These are phyloP conservation scores for Drosophila sp. DNA, from an alignment of 1,140 invertebrate genomes.

Conservation along the genomic window DNA sequence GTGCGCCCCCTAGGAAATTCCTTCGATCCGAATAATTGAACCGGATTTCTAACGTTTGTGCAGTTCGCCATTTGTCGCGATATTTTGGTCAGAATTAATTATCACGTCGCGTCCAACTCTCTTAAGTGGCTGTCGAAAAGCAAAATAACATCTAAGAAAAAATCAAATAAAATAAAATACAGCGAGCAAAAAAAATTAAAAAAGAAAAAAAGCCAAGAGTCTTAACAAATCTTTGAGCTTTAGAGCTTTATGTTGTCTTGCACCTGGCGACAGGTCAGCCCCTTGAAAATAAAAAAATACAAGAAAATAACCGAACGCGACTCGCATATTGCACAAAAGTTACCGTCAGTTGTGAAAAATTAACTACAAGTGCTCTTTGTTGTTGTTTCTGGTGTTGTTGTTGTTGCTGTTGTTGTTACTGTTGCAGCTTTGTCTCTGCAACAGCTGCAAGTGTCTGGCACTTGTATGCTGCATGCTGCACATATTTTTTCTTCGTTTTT, in stretches of 20 bases:
- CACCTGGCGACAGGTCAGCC: constrained; percentile 78
- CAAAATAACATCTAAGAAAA: constrained; percentile 16
- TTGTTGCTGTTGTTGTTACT: constrained; percentile 47
- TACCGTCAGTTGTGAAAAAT: constrained; percentile 80
- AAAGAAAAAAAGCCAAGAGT: constrained; percentile 68
- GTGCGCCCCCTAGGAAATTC: constrained; percentile 59
- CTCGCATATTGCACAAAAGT: constrained; percentile 77
- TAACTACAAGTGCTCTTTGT: constrained; percentile 77
- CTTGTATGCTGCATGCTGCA: constrained; percentile 61
- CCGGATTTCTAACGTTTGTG: constrained; percentile 56
- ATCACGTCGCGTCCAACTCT: constrained; percentile 67
- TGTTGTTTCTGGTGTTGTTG: constrained; percentile 48
- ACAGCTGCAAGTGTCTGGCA: constrained; percentile 80
- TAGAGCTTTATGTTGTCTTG: constrained; percentile 58
- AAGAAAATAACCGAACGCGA: constrained; percentile 45
- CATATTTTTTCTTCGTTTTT: constrained; percentile 39
- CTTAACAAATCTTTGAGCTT: constrained; percentile 67
- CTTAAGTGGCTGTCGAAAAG: constrained; percentile 64
- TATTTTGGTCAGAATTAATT: constrained; percentile 75
- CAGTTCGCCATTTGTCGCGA: constrained; percentile 36
- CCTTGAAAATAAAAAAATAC: constrained; percentile 35
- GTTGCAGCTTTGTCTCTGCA: constrained; percentile 45
- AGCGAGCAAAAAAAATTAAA: constrained; percentile 38
- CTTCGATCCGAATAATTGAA: constrained; percentile 70
- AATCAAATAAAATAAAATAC: constrained; percentile 26